These are phyloP conservation scores for Cydia splendana DNA, from an alignment of 1,140 invertebrate species.

Conservation along the genomic window DNA sequence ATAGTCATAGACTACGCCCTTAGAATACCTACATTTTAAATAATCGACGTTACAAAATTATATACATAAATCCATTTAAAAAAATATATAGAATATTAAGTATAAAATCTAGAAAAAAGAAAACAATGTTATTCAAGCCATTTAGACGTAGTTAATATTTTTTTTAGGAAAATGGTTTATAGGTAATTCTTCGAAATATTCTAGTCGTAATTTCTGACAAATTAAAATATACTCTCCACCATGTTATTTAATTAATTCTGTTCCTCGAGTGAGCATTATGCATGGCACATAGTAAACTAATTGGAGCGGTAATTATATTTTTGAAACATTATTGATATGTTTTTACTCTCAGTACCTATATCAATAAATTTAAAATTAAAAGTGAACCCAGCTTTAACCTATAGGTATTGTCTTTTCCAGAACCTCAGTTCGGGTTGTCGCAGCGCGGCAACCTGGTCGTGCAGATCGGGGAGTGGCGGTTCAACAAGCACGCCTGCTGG, in stretches of 20 bases:
- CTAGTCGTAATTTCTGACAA: constrained; percentile 18
- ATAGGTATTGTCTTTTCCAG: constrained; percentile 58
- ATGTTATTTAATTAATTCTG: background rate
- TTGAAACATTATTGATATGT: too few relatives aligned
- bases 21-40: too few relatives aligned
- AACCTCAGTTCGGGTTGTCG: constrained; percentile 67
- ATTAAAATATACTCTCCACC: background rate
- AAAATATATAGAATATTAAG: too few relatives aligned
- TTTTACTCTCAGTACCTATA: too few relatives aligned
- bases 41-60: too few relatives aligned
- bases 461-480: constrained; percentile 70
- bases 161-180: background rate
- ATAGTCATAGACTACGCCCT: background rate
- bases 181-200: background rate
- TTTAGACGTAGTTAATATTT: too few relatives aligned
- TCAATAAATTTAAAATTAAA: background rate
- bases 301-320: too few relatives aligned
- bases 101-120: too few relatives aligned
- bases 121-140: too few relatives aligned
- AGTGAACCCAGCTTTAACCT: background rate
- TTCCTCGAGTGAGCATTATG: too few relatives aligned
- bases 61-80: too few relatives aligned
- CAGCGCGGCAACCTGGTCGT: constrained; percentile 71
- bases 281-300: too few relatives aligned
- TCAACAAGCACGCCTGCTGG: constrained; percentile 71